A percentile compares a stretch with the other conserved stretches of the same genome.
Evolutionary conservation across 1,140 invertebrate genomes (phyloP).

Genomic region (Copidosoma floridanum): DNA sequence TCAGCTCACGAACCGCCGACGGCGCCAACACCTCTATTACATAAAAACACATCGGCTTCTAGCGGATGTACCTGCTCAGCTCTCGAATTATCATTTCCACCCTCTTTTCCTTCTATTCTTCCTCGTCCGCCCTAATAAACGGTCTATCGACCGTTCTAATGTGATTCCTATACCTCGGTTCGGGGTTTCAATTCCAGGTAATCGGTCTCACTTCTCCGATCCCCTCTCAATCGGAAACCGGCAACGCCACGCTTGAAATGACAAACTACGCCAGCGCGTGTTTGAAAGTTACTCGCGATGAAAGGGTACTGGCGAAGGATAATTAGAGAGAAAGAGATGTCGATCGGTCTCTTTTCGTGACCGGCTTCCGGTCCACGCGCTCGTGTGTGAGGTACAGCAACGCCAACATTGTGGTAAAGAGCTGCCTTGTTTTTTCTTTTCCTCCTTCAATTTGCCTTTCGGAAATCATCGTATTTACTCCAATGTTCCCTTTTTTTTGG

Average conservation of each 20-base stretch:
- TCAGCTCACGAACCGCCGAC: background rate
- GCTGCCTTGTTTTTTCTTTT: no score
- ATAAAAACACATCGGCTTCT: background rate
- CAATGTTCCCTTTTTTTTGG: no score
- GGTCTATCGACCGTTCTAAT: background rate
- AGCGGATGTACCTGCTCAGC: no score
- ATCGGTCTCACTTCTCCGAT: background rate
- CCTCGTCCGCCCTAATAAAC: background rate
- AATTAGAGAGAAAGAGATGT: background rate
- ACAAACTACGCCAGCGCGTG: background rate
- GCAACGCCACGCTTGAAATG: background rate
- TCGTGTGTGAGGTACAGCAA: conserved; percentile 21
- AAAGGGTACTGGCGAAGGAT: background rate
- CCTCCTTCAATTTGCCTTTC: no score
- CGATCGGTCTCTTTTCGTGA: conserved; percentile 10
- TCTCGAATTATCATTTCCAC: no score
- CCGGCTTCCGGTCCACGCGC: conserved; percentile 22
- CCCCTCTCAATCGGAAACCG: background rate
- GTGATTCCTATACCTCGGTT: background rate
- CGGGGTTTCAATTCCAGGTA: background rate
- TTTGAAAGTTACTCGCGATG: background rate
- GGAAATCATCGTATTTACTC: no score
- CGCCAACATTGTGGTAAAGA: conserved; percentile 9
- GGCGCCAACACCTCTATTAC: conserved; percentile 21
- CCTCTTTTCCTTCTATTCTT: no score